phyloP scores from a whole-genome alignment of 2,888 invertebrate species.

The Andrena camellia region DNA sequence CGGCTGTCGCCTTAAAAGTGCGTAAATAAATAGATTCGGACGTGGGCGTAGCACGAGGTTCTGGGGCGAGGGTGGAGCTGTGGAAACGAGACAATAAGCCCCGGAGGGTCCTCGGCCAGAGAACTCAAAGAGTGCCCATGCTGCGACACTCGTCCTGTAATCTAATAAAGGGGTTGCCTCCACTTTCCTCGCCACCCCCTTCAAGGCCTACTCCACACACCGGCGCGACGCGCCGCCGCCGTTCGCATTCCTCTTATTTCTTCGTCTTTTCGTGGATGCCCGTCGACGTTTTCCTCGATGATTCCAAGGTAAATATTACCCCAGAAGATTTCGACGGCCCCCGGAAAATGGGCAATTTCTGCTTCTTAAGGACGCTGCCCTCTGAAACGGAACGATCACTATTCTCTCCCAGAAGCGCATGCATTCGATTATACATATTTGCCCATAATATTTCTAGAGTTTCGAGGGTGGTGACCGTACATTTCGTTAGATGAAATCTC shows the following conservation, averaged over 20 bases:
- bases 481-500: neutral
- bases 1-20: conserved; percentile 79
- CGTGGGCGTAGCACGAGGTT: conserved; percentile 59
- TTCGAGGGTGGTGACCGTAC: neutral
- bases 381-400: neutral
- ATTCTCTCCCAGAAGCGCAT: no score
- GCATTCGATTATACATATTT: no score
- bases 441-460: no score
- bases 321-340: conserved; percentile 73
- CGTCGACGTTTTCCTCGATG: conserved; percentile 57
- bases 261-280: conserved; percentile 28
- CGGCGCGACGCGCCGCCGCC: conserved; percentile 23
- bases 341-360: conserved; percentile 65
- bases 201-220: conserved; percentile 36
- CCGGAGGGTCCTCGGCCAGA: conserved; percentile 74
- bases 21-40: conserved; percentile 83
- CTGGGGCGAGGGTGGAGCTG: conserved; percentile 59
- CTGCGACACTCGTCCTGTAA: conserved; percentile 81
- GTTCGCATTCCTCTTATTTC: conserved; percentile 56
- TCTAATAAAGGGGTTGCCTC: conserved; percentile 84
- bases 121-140: conserved; percentile 77
- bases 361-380: conserved; percentile 10
- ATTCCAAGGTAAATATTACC: conserved; percentile 80
- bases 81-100: conserved; percentile 80
- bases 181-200: conserved; percentile 65